These are phyloP conservation scores for Ennomos fuscantarius DNA, from an alignment of 2,888 invertebrate genomes.

Conservation along the genomic window DNA sequence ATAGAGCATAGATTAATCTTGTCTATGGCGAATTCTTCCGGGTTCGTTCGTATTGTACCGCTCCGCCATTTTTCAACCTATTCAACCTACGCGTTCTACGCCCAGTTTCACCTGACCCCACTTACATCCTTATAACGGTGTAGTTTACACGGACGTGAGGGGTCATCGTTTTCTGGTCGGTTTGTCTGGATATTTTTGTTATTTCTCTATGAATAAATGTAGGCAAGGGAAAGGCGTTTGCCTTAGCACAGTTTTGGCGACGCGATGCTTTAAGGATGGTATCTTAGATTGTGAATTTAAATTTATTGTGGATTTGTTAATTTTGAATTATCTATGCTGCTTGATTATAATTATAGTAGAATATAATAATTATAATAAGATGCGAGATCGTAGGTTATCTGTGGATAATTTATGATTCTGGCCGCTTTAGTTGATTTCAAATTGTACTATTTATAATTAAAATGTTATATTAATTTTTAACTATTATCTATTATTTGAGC, in stretches of 20 bases:
- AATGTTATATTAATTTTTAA: too few species aligned
- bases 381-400: too few species aligned
- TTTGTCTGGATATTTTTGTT: constrained; percentile 81
- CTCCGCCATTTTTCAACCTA: constrained; percentile 80
- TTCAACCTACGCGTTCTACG: constrained; percentile 75
- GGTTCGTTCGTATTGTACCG: constrained; percentile 79
- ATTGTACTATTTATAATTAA: too few species aligned
- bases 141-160: constrained; percentile 22
- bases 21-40: constrained; percentile 77
- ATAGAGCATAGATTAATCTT: constrained; percentile 73
- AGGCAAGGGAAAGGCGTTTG: constrained; percentile 82
- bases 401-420: too few species aligned
- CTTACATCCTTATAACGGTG: constrained; percentile 36
- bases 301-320: constrained; percentile 24
- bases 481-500: too few species aligned
- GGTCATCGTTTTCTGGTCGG: constrained; percentile 55
- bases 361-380: too few species aligned
- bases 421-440: too few species aligned
- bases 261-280: constrained; percentile 43
- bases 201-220: constrained; percentile 84
- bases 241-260: constrained; percentile 80
- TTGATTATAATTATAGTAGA: too few species aligned
- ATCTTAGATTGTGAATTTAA: constrained; percentile 39
- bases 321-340: constrained; percentile 10
- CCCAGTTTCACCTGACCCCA: constrained; percentile 58